Percentiles rank a stretch among this genome's conserved stretches.
Conservation (phyloP, 2,888 invertebrate species). For the Apamea crenata region DNA sequence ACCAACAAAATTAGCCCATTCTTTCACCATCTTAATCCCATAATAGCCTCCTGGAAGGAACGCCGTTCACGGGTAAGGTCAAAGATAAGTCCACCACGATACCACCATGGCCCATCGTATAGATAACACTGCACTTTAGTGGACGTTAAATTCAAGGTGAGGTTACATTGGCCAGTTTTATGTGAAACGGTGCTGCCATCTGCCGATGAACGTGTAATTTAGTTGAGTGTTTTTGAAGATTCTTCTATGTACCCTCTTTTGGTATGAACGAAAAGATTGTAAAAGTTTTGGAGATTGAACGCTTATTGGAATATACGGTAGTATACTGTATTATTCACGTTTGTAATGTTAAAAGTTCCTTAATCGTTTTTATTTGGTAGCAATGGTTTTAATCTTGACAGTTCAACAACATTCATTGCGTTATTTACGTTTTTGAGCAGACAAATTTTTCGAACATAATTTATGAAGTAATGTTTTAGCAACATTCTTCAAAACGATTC, state of each 20-base stretch:
- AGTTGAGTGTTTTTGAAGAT: constrained; percentile 24
- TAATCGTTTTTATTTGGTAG: no score
- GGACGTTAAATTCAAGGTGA: constrained; percentile 52
- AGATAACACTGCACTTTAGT: constrained; percentile 52
- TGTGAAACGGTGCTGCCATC: constrained; percentile 44
- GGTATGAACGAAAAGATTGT: not conserved
- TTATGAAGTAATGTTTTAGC: no score
- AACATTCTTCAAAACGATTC: no score
- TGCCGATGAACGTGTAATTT: constrained; percentile 30
- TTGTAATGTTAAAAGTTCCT: not conserved
- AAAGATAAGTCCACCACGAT: constrained; percentile 47
- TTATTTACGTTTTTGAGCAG: no score
- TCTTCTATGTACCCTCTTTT: not conserved
- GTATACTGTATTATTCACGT: not conserved
- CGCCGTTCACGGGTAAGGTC: constrained; percentile 51
- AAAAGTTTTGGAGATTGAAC: not conserved
- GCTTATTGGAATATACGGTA: not conserved
- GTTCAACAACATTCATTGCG: no score
- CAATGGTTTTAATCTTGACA: no score
- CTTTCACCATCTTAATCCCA: constrained; percentile 19
- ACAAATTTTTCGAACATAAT: no score
- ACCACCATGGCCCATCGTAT: constrained; percentile 44
- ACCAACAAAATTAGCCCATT: constrained; percentile 2
- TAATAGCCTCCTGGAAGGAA: constrained; percentile 20
- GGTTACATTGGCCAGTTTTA: constrained; percentile 25